Evolutionary conservation across 2,888 invertebrate species (phyloP).

Genomic region (Tenthredo livida): DNA sequence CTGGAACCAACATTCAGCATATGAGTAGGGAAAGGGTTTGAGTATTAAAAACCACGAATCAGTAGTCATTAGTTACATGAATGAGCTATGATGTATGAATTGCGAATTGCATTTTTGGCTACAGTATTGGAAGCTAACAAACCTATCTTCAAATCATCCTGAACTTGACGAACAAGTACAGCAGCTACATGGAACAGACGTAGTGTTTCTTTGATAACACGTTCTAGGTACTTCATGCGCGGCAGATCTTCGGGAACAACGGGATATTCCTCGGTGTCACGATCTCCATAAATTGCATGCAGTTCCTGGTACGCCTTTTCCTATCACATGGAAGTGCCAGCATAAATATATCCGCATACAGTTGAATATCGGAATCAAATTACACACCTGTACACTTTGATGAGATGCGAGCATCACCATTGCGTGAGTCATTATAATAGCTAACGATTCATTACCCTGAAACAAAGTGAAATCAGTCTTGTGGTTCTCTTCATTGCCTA

Average conservation of each 20-base stretch:
- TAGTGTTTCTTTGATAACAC: conserved; percentile 82
- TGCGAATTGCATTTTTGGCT: too few relatives aligned
- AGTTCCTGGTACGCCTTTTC: conserved; percentile 77
- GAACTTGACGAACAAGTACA: conserved; percentile 78
- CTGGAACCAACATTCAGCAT: conserved; percentile 26
- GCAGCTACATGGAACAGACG: conserved; percentile 81
- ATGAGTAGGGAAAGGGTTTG: not conserved
- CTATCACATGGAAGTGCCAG: conserved; percentile 59
- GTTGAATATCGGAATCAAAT: not conserved
- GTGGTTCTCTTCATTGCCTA: too few relatives aligned
- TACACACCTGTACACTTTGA: not conserved
- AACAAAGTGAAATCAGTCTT: not conserved
- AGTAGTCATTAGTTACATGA: too few relatives aligned
- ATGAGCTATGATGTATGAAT: too few relatives aligned
- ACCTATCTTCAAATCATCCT: conserved; percentile 78
- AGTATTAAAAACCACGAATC: too few relatives aligned
- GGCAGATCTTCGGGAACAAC: conserved; percentile 79
- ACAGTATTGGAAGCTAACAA: not conserved
- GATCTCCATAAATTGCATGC: conserved; percentile 76
- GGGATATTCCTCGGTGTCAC: conserved; percentile 59
- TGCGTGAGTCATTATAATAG: not conserved
- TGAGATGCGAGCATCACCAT: not conserved
- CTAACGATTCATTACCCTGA: not conserved
- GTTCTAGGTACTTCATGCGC: conserved; percentile 81
- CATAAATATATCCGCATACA: not conserved